Percentiles rank a stretch among this genome's conserved stretches.
Conservation (phyloP, 2,888 invertebrate species). For the Rhingia rostrata region DNA sequence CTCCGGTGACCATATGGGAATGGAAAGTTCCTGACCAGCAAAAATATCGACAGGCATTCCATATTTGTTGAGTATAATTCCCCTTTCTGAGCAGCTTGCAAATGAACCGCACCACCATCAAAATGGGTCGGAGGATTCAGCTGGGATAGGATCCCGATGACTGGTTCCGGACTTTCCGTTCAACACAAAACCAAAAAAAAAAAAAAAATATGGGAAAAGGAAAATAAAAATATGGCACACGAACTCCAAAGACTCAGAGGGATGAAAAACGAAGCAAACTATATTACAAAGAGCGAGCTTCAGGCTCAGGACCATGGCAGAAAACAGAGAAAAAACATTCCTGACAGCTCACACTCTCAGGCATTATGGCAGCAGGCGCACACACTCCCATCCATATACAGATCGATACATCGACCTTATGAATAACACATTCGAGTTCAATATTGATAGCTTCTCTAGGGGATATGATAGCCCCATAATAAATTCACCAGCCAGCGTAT, state of each 20-base stretch:
- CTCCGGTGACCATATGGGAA: slow-evolving; percentile 37
- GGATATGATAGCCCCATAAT: slow-evolving; percentile 75
- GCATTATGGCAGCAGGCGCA: slow-evolving; percentile 33
- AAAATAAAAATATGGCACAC: slow-evolving; percentile 33
- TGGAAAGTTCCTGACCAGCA: slow-evolving; percentile 44
- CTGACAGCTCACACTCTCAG: slow-evolving; percentile 58
- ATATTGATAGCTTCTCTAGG: slow-evolving; percentile 75
- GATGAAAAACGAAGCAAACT: slow-evolving; percentile 42
- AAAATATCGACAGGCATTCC: slow-evolving; percentile 56
- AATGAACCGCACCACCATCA: slow-evolving; percentile 19
- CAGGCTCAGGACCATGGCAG: slow-evolving; percentile 36
- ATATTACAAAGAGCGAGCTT: slow-evolving; percentile 58
- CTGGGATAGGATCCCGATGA: slow-evolving; percentile 39
- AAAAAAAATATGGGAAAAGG: neutral
- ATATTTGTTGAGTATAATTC: slow-evolving; percentile 69
- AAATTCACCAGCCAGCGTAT: slow-evolving; percentile 76
- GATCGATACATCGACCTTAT: slow-evolving; percentile 33
- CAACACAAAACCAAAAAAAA: neutral
- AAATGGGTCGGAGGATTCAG: neutral
- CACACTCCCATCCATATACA: slow-evolving; percentile 7
- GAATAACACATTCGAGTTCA: slow-evolving; percentile 73
- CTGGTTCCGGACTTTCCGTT: slow-evolving; percentile 36
- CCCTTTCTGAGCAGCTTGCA: slow-evolving; percentile 55
- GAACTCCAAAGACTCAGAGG: slow-evolving; percentile 45
- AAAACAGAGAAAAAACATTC: slow-evolving; percentile 36